A percentile compares a stretch with the other conserved stretches of the same genome.
These are phyloP conservation scores for Lytechinus variegatus DNA, from an alignment of 35 echinoderm and acorn worm species.

Conservation along the genomic window DNA sequence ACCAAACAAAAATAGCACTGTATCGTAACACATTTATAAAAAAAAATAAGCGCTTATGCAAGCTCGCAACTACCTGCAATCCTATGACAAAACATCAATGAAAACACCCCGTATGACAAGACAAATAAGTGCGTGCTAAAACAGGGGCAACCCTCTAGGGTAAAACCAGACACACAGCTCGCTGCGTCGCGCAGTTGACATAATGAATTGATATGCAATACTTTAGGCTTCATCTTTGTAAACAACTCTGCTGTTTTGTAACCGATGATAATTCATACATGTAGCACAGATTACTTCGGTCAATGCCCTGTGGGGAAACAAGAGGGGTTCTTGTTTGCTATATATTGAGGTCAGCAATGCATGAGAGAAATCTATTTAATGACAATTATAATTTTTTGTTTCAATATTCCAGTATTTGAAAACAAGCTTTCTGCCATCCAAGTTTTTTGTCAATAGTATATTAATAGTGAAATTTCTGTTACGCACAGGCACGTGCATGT, in stretches of 20 bases:
- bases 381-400: background rate
- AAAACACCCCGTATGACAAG: background rate
- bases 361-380: background rate
- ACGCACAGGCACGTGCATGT: no score
- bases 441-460: background rate
- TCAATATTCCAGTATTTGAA: background rate
- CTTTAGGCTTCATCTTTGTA: background rate
- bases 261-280: conserved; percentile 5
- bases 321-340: background rate
- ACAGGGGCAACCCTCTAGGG: background rate
- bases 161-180: background rate
- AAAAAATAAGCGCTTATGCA: conserved; percentile 3
- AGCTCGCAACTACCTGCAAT: background rate
- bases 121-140: background rate
- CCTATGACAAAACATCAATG: background rate
- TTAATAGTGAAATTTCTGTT: no score
- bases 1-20: background rate
- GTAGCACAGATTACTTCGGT: background rate
- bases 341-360: background rate
- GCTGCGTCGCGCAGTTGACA: background rate
- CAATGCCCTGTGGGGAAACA: background rate
- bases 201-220: conserved; percentile 14
- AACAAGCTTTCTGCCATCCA: background rate
- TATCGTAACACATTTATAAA: background rate
- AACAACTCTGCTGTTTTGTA: background rate